A percentile compares a stretch with the other conserved stretches of the same genome.
phyloP scores from a whole-genome alignment of 2,888 invertebrate species.

The Oscheius onirici region DNA sequence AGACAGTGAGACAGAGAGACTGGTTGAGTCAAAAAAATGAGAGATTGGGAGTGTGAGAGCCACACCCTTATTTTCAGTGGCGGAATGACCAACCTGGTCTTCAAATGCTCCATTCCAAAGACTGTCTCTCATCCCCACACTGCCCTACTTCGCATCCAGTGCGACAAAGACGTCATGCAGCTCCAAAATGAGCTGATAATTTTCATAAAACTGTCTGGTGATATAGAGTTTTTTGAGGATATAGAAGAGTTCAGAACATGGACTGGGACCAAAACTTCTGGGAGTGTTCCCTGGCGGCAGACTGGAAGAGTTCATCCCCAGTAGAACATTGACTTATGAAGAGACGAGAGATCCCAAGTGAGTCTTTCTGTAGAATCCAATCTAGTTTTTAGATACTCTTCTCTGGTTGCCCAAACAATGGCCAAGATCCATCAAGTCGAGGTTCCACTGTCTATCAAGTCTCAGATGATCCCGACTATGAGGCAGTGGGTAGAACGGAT shows the following conservation, averaged over 20 bases:
- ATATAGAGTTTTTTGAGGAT: not conserved
- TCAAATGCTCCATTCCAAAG: conserved; percentile 9
- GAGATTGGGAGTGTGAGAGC: too few relatives aligned
- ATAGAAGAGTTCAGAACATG: conserved; percentile 4
- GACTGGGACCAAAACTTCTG: conserved; percentile 17
- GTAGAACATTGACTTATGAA: conserved; percentile 13
- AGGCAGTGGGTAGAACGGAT: conserved; percentile 74
- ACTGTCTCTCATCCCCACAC: not conserved
- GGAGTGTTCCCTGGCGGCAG: conserved; percentile 27
- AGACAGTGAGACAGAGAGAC: not conserved
- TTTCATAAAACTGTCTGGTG: conserved; percentile 18
- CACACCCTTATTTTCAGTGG: conserved; percentile 3
- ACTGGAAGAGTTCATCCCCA: conserved; percentile 20
- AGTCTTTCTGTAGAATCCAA: not conserved
- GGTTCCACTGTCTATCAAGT: not conserved
- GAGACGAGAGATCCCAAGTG: conserved; percentile 6
- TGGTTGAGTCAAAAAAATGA: too few relatives aligned
- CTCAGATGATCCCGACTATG: conserved; percentile 73
- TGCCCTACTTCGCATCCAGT: conserved; percentile 17
- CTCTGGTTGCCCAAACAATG: conserved; percentile 7
- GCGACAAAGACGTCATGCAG: conserved; percentile 23
- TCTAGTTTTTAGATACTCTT: not conserved
- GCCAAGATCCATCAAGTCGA: conserved; percentile 25
- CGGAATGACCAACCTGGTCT: conserved; percentile 20
- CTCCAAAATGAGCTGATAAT: conserved; percentile 16